Evolutionary conservation across 1,140 invertebrate species (phyloP), one percentile per base, ranked within the genome.

Genomic region (Cylas formicarius): DNA sequence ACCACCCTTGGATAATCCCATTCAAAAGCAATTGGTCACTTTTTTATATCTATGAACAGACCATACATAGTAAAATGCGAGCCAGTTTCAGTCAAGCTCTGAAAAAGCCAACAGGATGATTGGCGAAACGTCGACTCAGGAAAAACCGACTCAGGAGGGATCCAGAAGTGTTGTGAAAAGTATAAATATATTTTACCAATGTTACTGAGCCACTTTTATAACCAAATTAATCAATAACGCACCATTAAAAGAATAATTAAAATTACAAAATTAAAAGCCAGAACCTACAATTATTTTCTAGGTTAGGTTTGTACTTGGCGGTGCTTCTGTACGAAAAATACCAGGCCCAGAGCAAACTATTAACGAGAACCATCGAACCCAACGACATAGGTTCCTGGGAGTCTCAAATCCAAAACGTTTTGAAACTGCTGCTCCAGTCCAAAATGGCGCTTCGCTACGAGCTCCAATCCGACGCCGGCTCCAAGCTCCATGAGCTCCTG

Each of bases 251-350:
- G 28, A 11, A 26, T 32, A 1, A 33, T 13, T 2, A 1, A 8
- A 1, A 11, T 3, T 28, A 24, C 18, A 7, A 39, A 26, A n/a
- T 6, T 13, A 7, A 26, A 1, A 28, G n/a, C 1, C n/a, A 17
- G 9, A 3, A 13, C 17, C 0, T 5, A 16, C 4, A 23, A 17
- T 47, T 35, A 20, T 14, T 22, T 45, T 45, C 21, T 27, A 54
- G 52, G 23, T 46, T 54, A 13, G 34, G 34, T 4, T 17, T 54
- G 2, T 48, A 54, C 27, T 24, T 54, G 10, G 32, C 43, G 8
- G 47, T 46, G 4, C 35, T 54, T 13, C 32, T 50, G 40, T 48
- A 49, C 19, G 48, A 54, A 34, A 19, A 34, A 28, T 48, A 36
- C 26, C 33, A 34, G 18, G 37, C 13, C 24, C 46, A 50, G 29